These are phyloP conservation scores for Ammospiza nelsoni DNA, from an alignment of 2,113 vertebrate genomes.

Conservation along the genomic window DNA sequence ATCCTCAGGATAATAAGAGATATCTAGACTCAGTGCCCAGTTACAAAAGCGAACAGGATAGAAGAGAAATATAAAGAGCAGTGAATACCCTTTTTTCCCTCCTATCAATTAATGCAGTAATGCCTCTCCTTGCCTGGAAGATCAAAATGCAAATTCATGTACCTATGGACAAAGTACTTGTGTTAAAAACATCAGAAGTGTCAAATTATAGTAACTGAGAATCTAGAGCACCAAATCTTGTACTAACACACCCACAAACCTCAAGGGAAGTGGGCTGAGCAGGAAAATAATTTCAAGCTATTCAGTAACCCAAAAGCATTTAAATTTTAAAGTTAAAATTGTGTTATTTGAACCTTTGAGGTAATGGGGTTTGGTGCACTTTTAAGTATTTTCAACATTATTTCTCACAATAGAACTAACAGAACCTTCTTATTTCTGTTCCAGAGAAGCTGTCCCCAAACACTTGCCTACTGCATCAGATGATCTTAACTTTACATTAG, in stretches of 20 bases:
- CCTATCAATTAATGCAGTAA: background rate
- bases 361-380: background rate
- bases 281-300: background rate
- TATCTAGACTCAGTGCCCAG: background rate
- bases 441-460: background rate
- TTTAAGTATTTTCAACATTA: background rate
- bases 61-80: background rate
- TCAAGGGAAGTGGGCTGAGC: background rate
- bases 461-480: background rate
- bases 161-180: background rate
- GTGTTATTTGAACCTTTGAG: background rate
- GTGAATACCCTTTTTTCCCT: accelerated
- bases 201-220: background rate
- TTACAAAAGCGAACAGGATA: background rate
- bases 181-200: background rate
- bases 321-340: background rate
- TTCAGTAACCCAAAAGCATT: background rate
- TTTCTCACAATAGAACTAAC: background rate
- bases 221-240: background rate
- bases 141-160: background rate
- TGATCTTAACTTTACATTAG: background rate
- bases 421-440: background rate
- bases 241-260: background rate
- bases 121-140: background rate
- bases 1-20: background rate